Base-by-base conservation (phyloP, 2,888 invertebrate genomes). In the Ferdinandea cuprea region DNA sequence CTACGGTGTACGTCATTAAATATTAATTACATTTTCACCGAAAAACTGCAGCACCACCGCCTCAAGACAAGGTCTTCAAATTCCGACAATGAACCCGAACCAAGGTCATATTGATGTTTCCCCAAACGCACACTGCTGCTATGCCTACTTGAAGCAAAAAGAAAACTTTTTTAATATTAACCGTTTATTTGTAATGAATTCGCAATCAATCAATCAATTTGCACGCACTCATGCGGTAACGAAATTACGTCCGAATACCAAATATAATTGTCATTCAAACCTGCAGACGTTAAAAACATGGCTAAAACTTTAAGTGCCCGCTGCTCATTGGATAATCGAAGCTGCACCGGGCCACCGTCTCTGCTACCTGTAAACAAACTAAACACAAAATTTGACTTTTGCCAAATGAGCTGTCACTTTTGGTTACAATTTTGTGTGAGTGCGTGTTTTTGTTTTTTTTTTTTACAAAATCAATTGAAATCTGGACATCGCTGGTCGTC, bases 21-120 rank as follows among this genome's bases (percentile, higher is more conserved):
- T 28, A 28, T 21, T 21, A 58, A 54, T 73, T 73, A 68, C 11
- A 40, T 48, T 63, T 66, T 11, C 15, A 56, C 13, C 32, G 21
- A 42, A 52, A 54, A 52, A 3, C 32, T 9, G 48, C 19, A 19
- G 7, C 25, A 71, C 7, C 35, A 11, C 11, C 37, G 59, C 30
- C 32, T 46, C 58, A 71, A 71, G 76, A n/a, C n/a, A n/a, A n/a
- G n/a, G 48, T 48, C 46, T 11, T 46, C 9, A 7, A 52, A 81
- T 71, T 71, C 59, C 59, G 65, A 48, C 76, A 71, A 59, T 80
- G 80, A 80, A 80, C 80, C 63, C 69, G 11, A 9, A 6, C 17
- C 76, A 81, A 81, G 76, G 81, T 76, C 59, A 21, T 25, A 37
- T 6, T 15, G n/a, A 13, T 15, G 7, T 52, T 42, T 21, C 15